Evolutionary conservation across 23 tunicate genomes (phyloP).

Genomic region (Phallusia fumigata): DNA sequence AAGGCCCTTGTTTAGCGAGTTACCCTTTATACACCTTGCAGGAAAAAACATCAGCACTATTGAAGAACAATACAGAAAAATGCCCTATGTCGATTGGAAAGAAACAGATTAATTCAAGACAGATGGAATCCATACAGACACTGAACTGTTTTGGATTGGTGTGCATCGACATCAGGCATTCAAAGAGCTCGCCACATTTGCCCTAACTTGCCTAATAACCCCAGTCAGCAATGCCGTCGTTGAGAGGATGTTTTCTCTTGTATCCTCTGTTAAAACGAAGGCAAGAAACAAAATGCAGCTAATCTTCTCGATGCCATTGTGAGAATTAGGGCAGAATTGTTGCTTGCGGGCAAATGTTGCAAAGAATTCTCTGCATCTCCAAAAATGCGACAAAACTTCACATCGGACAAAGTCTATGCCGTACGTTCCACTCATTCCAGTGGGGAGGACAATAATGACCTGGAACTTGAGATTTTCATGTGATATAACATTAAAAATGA

Average conservation of each 20-base stretch:
- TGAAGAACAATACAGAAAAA: conserved; percentile 11
- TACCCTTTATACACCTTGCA: background rate
- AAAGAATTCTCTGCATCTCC: background rate
- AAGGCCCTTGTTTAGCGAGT: background rate
- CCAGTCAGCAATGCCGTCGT: conserved; percentile 15
- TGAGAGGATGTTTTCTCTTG: conserved; percentile 17
- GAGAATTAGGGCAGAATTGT: background rate
- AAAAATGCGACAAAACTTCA: background rate
- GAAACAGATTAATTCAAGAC: too few species aligned
- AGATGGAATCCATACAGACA: background rate
- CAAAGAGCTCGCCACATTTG: background rate
- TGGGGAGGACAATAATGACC: too few species aligned
- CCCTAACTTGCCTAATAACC: conserved; percentile 5
- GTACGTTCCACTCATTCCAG: too few species aligned
- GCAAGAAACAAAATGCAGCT: conserved; percentile 9
- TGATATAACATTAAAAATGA: too few species aligned
- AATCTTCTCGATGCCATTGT: too few species aligned
- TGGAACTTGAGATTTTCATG: too few species aligned
- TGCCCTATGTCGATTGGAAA: background rate
- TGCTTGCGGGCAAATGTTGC: background rate
- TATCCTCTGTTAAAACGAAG: conserved; percentile 16
- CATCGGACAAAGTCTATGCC: background rate
- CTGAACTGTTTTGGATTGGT: conserved; percentile 28
- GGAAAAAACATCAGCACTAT: background rate
- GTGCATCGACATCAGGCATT: conserved; percentile 20